These are phyloP conservation scores for Drosophila phalerata DNA, from an alignment of 2,888 invertebrate species.

Conservation along the genomic window DNA sequence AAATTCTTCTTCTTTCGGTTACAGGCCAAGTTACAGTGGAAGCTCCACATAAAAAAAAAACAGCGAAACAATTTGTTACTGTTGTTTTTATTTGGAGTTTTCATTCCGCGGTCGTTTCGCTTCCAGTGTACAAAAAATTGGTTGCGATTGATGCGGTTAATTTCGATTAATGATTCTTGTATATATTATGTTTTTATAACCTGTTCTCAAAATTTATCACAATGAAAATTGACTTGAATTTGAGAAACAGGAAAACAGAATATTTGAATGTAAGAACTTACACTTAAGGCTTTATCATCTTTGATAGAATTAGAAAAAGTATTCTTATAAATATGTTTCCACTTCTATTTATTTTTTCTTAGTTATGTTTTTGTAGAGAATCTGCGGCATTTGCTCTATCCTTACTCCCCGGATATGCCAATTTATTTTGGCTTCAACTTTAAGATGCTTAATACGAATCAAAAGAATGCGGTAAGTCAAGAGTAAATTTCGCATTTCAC, in stretches of 20 bases:
- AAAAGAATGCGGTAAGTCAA: slow-evolving; percentile 84
- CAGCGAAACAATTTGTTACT: no score
- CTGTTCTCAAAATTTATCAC: no score
- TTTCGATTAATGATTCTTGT: no score
- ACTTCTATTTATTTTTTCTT: neutral
- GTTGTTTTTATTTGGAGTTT: no score
- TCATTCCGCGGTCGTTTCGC: no score
- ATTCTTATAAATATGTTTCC: neutral
- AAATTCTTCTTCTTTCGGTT: no score
- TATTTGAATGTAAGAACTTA: neutral
- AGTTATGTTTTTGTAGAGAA: slow-evolving; percentile 93
- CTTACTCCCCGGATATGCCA: slow-evolving; percentile 89
- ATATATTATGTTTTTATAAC: no score
- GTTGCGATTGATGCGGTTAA: no score
- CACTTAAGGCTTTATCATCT: neutral
- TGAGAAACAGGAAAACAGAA: neutral
- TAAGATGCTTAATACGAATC: slow-evolving; percentile 87
- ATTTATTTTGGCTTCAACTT: slow-evolving; percentile 96
- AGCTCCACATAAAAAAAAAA: no score
- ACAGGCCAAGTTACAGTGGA: no score
- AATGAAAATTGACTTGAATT: neutral
- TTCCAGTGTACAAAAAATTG: no score
- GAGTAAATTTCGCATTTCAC: slow-evolving; percentile 58
- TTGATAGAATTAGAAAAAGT: neutral
- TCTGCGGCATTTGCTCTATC: slow-evolving; percentile 93